Base-by-base conservation (phyloP, 2,113 vertebrate genomes). In the Apodemus speciosus region DNA sequence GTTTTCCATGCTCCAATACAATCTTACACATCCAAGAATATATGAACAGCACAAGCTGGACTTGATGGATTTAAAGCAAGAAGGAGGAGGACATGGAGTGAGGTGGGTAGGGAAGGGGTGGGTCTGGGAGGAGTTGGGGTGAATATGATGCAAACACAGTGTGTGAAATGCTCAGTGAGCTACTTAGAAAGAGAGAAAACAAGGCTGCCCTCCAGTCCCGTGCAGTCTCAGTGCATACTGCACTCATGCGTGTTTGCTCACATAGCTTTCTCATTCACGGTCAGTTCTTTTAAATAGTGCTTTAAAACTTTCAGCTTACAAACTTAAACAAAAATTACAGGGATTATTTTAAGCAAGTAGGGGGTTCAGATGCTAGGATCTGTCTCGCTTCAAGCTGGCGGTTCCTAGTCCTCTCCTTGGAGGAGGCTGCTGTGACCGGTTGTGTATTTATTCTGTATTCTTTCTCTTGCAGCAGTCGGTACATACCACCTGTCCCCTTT, bases 401-500 rank as follows among this genome's bases (percentile, higher is more conserved):
- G 43, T 60, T 60, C 51, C 88, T 46, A 85, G 49, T 69, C 38
- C 32, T 60, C 60, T 93, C 35, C 76, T 49, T 83, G 30, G 62
- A 30, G 90, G 81, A 56, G 56, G 49, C 35, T 14, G 16, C 68
- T 71, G 0, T 83, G 62, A 62, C 20, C n/a, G 58, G 51, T 84
- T 96, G 95, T 60, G 88, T 83, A 25, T 85, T 95, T 90, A 32
- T 90, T 85, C 32, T 46, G 15, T 90, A 49, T 73, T 80, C 30
- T 88, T 90, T 71, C 35, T 93, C 35, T 90, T 72, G 58, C 40
- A 84, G 25, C 72, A 35, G 76, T 87, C n/a, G 88, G 3, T 85
- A 62, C 32, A 58, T 51, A 30, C 32, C 66, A 51, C 38, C 43
- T 11, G 11, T 3, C 13, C 88, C 13, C 80, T 85, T 71, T 30